Base-by-base conservation (phyloP, 2,888 invertebrate genomes). In the Ennomos fuscantarius region DNA sequence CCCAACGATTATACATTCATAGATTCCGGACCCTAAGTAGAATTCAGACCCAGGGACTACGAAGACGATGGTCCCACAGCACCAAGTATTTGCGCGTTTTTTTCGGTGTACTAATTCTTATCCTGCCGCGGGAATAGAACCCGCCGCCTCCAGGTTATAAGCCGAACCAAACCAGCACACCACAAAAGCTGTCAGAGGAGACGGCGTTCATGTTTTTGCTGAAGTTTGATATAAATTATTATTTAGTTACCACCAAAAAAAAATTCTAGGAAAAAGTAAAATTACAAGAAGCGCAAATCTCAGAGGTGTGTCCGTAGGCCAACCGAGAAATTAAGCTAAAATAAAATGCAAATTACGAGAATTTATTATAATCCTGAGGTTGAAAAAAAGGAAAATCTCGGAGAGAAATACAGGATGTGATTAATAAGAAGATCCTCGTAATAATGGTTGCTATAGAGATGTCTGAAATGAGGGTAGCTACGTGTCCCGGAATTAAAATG, bases 271-370 rank as follows among this genome's bases (percentile, higher is more conserved):
- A 34, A 49, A 32, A 12, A 11, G 11, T 54, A 24, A 45, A 42
- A 46, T 45, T 44, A 35, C 63, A 66, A 66, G 64, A 65, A 65
- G 72, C 68, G 68, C 72, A 82, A 81, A 78, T 72, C 70, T 69
- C 70, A 66, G 72, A 72, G 70, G 49, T 71, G 53, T 71, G 69
- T 68, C 70, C 72, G 69, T 67, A 72, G 70, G 69, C 74, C 73
- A 72, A 80, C 77, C 79, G 78, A 79, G 76, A 84, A 81, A 82
- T 83, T 82, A 83, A 73, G 74, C 75, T 74, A 76, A 81, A 86
- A 85, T 82, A 79, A 81, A 86, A 89, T 88, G 89, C 84, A 90
- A 90, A 90, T 90, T 84, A 87, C 79, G 74, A 74, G 83, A 86
- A 89, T 86, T 87, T 87, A 89, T 88, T 86, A 86, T 88, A 81